Base-by-base conservation (phyloP, 2,888 invertebrate species). In the Amaurobius ferox region DNA sequence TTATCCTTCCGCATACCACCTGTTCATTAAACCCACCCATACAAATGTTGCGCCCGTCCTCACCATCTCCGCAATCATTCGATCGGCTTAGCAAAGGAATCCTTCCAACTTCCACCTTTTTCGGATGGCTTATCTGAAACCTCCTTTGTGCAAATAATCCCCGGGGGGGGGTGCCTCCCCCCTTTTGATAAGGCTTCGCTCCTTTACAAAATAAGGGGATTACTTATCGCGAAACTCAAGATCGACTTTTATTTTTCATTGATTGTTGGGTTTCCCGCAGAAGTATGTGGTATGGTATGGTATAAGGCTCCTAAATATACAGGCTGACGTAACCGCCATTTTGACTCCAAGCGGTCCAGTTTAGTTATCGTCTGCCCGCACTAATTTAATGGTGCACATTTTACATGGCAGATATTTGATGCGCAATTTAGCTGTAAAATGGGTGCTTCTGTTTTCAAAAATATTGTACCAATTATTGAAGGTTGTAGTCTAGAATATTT, bases 141-240 rank as follows among this genome's bases (percentile, higher is more conserved):
- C 55, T 55, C 55, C 16, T 55, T 55, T 55, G 55, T 55, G 55
- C 55, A 55, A 55, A 55, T 55, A 55, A 55, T 55, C 55, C 55
- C 55, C 23, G 5, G 23, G 23, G 55, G 23, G 55, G 55, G 23
- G 23, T 19, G 19, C 23, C 55, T 55, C 23, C 55, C 23, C 5
- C 55, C 55, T n/a, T 23, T 55, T 55, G 55, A 55, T 55, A 55
- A 55, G 55, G 55, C 23, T 55, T 55, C 55, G 23, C 55, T 55
- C 55, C 23, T 55, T 55, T 55, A 55, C 23, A 55, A 55, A 55
- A 55, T 55, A 55, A 55, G 55, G 55, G 55, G 55, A 55, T 55
- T 55, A 55, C 55, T 55, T 55, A 55, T 55, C 55, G 19, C 23
- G 23, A 55, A 23, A 55, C 55, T 55, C 55, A 23, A 55, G 55